Base-by-base conservation (phyloP, 2,797 vertebrate genomes). In the Macrochelys suwanniensis region DNA sequence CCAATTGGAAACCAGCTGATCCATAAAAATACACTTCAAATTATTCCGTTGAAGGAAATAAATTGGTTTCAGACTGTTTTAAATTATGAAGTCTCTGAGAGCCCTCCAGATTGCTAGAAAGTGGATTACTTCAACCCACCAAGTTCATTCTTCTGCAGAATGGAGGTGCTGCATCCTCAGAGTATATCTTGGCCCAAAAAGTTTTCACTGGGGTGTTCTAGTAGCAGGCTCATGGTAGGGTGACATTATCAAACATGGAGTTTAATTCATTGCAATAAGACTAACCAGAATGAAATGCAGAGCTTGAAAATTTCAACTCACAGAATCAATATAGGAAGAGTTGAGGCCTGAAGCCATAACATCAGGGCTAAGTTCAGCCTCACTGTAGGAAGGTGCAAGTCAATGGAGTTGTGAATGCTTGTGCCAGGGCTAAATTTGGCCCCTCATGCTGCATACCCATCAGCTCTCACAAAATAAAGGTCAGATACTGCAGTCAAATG, bases 81-180 rank as follows among this genome's bases (percentile, higher is more conserved):
- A 56, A 88, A 81, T 91, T 78, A 37, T 50, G 7, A 80, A 61
- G 61, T 61, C 82, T 82, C 92, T 4, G 6, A 93, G 83, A 12
- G 21, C 1, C 74, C 33, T 37, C 57, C 74, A 90, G 53, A 61
- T 81, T 90, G 85, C 9, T 51, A 47, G n/a, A 91, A 87, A 47
- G 84, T 61, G 0, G 3, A 80, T 87, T 86, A 45, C 19, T 94
- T 93, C 37, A 17, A 81, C 80, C 82, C 50, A 95, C 83, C 13
- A 11, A 93, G 26, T 7, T 26, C 21, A 89, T 94, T 15, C 15
- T n/a, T 79, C 61, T 84, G 31, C 61, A 77, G 33, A 90, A 86
- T 0, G 0, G 17, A 89, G 88, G 7, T 0, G 0, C 33, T 25
- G 78, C 23, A 76, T 28, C 56, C 79, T 78, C 76, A 1, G n/a